Conservation (phyloP, 1,140 invertebrate genomes). For the Lethocerus indicus region DNA sequence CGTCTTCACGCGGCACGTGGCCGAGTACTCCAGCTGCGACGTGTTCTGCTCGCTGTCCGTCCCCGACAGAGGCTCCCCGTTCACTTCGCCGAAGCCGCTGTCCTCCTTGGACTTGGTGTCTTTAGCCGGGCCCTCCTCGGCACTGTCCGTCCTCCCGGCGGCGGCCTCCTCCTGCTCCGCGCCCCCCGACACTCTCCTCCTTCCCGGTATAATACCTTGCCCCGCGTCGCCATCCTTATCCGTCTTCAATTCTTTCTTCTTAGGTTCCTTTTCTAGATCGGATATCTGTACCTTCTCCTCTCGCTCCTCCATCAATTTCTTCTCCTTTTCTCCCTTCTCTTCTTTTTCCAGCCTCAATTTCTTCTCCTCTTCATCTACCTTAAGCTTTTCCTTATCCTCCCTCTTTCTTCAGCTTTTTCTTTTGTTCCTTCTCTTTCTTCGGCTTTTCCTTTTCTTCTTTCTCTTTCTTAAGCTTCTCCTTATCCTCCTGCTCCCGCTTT, state of each 20-base stretch:
- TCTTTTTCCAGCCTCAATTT: constrained; percentile 5
- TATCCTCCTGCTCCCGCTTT: not conserved
- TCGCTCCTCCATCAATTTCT: not conserved
- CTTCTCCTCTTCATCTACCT: constrained; percentile 15
- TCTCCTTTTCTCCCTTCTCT: not conserved
- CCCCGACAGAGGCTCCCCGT: too few species aligned
- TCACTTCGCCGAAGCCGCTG: too few species aligned
- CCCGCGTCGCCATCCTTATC: too few species aligned
- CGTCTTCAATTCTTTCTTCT: constrained; percentile 14
- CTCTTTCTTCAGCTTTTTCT: constrained; percentile 11
- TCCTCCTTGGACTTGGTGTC: too few species aligned
- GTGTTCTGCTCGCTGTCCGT: too few species aligned
- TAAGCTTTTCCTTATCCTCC: constrained; percentile 18
- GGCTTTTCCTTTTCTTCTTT: constrained; percentile 1
- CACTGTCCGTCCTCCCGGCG: too few species aligned
- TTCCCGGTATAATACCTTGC: too few species aligned
- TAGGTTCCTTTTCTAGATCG: not conserved
- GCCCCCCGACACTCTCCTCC: too few species aligned
- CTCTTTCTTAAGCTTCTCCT: constrained; percentile 1
- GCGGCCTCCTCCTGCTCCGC: too few species aligned
- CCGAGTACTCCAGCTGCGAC: too few species aligned
- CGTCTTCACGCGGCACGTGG: too few species aligned
- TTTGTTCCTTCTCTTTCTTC: not conserved
- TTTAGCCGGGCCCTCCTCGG: too few species aligned
- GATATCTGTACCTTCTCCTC: not conserved